Base-by-base conservation (phyloP, 2,113 vertebrate genomes). In the Callospermophilus lateralis region DNA sequence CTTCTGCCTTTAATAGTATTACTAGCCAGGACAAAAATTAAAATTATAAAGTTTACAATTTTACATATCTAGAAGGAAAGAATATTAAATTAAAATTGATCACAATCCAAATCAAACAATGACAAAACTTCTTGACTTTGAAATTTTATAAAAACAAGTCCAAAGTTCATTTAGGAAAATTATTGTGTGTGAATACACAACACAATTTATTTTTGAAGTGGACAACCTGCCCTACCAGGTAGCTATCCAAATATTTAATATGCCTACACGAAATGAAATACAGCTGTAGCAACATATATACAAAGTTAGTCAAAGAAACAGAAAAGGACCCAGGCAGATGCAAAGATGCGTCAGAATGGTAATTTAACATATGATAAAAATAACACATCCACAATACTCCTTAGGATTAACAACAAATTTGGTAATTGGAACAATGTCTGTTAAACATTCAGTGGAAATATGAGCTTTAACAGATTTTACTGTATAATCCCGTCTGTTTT, bases 321-420 rank as follows among this genome's bases (percentile, higher is more conserved):
- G 48, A 68, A 87, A 58, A 19, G 68, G 2, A 4, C 19, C n/a
- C n/a, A 87, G n/a, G 55, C 45, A 10, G 37, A 65, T 77, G 26
- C 26, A 32, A 37, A n/a, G 48, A 42, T 67, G 32, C 55, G 22
- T 34, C 0, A 45, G 32, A 24, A 3, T 93, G 72, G 19, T 32
- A 84, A 77, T 67, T 74, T 63, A 79, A 79, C 72, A 89, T 55
- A 72, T 65, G 81, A 67, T 55, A 73, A 88, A 73, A 79, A 16
- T 63, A 4, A 9, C 30, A 78, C 45, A 51, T 45, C 13, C 20
- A 78, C 5, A 77, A 48, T 83, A 55, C 72, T 83, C 58, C 73
- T 87, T 77, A 90, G 6, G 32, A 78, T 78, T 83, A 83, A 94
- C 39, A 76, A 89, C 28, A 84, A 89, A 85, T 48, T 94, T 80